Conservation (phyloP, 2,888 invertebrate species). For the Tetramorium bicarinatum region DNA sequence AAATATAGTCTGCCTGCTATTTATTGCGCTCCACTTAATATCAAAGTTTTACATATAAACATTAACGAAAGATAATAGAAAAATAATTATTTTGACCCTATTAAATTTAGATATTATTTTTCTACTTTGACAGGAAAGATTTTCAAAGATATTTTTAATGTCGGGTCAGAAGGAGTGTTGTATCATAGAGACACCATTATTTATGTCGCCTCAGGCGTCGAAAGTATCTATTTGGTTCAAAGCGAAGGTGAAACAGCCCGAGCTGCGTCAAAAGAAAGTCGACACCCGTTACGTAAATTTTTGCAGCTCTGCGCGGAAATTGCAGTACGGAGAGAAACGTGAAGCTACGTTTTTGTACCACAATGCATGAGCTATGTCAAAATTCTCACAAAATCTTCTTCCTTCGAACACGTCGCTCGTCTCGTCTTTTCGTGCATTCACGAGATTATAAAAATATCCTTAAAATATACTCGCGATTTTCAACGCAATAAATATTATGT, state of each 20-base stretch:
- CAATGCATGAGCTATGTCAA: conserved; percentile 22
- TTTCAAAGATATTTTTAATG: conserved; percentile 20
- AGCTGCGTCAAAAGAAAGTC: conserved; percentile 42
- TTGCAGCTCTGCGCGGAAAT: conserved; percentile 27
- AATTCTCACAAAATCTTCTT: conserved; percentile 15
- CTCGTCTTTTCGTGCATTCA: not conserved
- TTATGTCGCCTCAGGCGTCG: conserved; percentile 28
- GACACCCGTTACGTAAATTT: conserved; percentile 53
- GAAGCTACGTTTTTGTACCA: conserved; percentile 30
- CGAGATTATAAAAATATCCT: conserved; percentile 1
- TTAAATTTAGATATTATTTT: not conserved
- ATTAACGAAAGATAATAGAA: not conserved
- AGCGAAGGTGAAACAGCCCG: not conserved
- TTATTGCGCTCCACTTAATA: not conserved
- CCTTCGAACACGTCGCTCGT: not conserved
- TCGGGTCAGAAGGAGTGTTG: not conserved
- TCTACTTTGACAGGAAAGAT: not conserved
- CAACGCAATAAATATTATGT: not conserved
- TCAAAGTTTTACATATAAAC: not conserved
- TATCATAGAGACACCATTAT: conserved; percentile 39
- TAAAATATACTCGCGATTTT: not conserved
- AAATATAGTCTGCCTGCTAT: not conserved
- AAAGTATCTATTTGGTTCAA: conserved; percentile 35
- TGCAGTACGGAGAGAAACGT: conserved; percentile 15
- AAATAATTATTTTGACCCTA: not conserved